Percentiles rank a stretch among this genome's conserved stretches.
These are phyloP conservation scores for Verasper variegatus DNA, from an alignment of 2,113 vertebrate species.

Conservation along the genomic window DNA sequence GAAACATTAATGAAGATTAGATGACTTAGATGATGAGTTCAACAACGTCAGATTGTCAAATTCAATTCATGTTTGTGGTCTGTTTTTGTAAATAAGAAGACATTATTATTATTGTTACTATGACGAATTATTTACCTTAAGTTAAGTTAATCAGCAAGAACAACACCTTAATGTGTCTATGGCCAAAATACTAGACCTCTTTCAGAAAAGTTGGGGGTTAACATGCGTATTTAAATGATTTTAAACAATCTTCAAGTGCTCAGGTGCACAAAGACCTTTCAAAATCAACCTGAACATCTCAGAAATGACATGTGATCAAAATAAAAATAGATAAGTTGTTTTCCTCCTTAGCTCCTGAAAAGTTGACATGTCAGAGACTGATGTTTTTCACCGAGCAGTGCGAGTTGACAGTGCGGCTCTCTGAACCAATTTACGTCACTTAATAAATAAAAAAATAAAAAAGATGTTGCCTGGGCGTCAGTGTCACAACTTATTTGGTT, in stretches of 20 bases:
- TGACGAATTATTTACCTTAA: too few species aligned
- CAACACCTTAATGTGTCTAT: background rate
- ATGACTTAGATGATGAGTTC: background rate
- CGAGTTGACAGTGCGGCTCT: conserved; percentile 16
- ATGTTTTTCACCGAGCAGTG: conserved; percentile 12
- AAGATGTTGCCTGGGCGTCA: conserved; percentile 24
- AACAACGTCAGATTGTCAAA: too few species aligned
- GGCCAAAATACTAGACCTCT: background rate
- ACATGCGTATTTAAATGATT: background rate
- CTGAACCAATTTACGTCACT: conserved; percentile 19
- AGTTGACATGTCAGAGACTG: conserved; percentile 6
- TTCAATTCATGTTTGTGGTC: background rate
- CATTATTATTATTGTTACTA: background rate
- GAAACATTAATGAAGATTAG: background rate
- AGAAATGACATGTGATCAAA: background rate
- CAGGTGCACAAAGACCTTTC: background rate
- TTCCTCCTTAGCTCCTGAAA: conserved; percentile 20
- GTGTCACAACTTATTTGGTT: conserved; percentile 34
- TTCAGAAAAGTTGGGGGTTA: background rate
- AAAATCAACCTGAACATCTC: background rate
- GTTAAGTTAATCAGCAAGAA: too few species aligned
- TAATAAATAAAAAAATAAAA: conserved; percentile 13
- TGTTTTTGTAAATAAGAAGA: background rate
- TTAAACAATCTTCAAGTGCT: background rate
- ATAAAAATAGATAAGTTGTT: background rate